Percentiles rank a stretch among this genome's conserved stretches.
These are phyloP conservation scores for Brachyhypopomus occidentalis DNA, from an alignment of 2,113 vertebrate genomes.

Conservation along the genomic window DNA sequence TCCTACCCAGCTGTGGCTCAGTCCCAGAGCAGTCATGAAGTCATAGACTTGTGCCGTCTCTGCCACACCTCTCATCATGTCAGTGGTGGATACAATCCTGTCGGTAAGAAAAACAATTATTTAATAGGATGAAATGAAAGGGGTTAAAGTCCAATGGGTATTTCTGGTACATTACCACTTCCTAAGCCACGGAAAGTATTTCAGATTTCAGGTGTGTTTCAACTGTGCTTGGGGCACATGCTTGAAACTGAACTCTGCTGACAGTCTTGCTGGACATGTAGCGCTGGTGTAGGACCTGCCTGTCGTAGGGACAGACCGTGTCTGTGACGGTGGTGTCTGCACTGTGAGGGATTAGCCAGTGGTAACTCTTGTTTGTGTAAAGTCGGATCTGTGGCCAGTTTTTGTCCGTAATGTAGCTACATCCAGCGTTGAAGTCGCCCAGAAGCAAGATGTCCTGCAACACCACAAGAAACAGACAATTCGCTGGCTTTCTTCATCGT, in stretches of 20 bases:
- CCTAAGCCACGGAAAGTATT: too few relatives aligned
- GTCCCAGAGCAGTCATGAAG: slow-evolving; percentile 73
- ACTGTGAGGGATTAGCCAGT: slow-evolving; percentile 82
- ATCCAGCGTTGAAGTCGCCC: slow-evolving; percentile 90
- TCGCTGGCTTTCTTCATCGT: too few relatives aligned
- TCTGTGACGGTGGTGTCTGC: slow-evolving; percentile 82
- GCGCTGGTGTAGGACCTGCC: slow-evolving; percentile 61
- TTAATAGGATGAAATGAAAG: too few relatives aligned
- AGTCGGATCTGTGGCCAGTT: slow-evolving; percentile 83
- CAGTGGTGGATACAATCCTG: slow-evolving; percentile 83
- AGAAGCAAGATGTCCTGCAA: slow-evolving; percentile 86
- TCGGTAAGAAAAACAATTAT: not conserved
- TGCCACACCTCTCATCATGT: slow-evolving; percentile 75
- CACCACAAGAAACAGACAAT: not conserved
- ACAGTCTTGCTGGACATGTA: not conserved
- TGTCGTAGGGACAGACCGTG: slow-evolving; percentile 86
- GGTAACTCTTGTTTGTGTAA: slow-evolving; percentile 80
- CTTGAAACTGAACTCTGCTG: not conserved
- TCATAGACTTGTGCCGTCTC: slow-evolving; percentile 76
- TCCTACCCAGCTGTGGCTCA: slow-evolving; percentile 78
- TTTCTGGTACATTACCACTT: too few relatives aligned
- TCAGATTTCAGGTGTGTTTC: too few relatives aligned
- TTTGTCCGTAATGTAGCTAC: slow-evolving; percentile 72
- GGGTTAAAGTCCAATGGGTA: too few relatives aligned
- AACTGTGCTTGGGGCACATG: too few relatives aligned